phyloP scores from a whole-genome alignment of 1,140 invertebrate genomes.

The Pseudomyrmex pallidus region DNA sequence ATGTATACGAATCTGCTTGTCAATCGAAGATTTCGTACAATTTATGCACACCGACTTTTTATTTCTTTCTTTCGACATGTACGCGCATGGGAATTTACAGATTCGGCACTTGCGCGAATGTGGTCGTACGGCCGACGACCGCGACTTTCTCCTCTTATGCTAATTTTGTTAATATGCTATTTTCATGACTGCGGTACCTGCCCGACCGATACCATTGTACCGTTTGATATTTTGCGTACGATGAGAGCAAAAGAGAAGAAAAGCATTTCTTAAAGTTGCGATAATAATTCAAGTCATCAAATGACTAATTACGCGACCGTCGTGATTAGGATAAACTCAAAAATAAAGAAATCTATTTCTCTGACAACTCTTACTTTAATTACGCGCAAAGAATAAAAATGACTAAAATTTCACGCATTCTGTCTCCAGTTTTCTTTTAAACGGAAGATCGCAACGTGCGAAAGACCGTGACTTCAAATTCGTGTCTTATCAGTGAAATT shows the following conservation, averaged over 20 bases:
- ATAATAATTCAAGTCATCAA: conserved; percentile 47
- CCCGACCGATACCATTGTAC: conserved; percentile 49
- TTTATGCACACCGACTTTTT: conserved; percentile 42
- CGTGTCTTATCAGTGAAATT: conserved; percentile 40
- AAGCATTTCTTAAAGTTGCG: conserved; percentile 31
- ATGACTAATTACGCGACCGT: conserved; percentile 46
- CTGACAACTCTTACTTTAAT: background rate
- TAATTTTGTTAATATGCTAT: conserved; percentile 83
- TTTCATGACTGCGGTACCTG: conserved; percentile 76
- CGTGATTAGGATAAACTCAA: background rate
- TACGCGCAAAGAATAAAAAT: background rate
- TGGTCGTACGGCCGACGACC: conserved; percentile 77
- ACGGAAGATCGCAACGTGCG: background rate
- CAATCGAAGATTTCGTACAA: conserved; percentile 22
- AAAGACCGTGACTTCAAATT: background rate
- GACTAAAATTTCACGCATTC: background rate
- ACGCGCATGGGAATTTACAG: conserved; percentile 63
- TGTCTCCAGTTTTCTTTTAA: background rate
- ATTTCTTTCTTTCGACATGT: conserved; percentile 34
- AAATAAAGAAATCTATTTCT: background rate
- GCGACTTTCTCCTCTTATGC: conserved; percentile 83
- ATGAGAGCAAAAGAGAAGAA: conserved; percentile 1
- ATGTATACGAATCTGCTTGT: background rate
- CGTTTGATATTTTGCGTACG: conserved; percentile 41
- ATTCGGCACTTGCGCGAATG: conserved; percentile 74